A percentile compares a stretch with the other conserved stretches of the same genome.
These are phyloP conservation scores for Brachypalpus laphriformis DNA, from an alignment of 2,888 invertebrate species.

Conservation along the genomic window DNA sequence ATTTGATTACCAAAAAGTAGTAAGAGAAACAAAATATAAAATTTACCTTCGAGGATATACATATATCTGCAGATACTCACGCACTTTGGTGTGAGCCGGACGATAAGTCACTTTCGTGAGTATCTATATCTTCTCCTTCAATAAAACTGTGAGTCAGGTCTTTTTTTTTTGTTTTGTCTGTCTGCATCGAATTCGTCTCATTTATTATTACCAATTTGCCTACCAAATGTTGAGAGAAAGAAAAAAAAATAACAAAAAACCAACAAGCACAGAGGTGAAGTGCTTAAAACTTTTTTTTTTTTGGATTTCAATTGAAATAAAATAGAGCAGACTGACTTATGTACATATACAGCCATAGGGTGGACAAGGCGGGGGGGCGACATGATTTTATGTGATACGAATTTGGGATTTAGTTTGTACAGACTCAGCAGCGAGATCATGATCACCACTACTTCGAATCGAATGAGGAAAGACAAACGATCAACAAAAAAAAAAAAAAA, in stretches of 20 bases:
- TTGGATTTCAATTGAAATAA: conserved; percentile 45
- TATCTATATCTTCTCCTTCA: conserved; percentile 6
- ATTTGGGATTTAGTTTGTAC: conserved; percentile 14
- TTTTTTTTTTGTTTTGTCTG: not conserved
- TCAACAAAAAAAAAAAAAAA: no score
- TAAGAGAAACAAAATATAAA: not conserved
- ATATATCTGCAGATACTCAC: conserved; percentile 15
- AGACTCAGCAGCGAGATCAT: not conserved
- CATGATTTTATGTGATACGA: conserved; percentile 40
- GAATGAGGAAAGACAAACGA: not conserved
- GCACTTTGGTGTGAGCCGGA: conserved; percentile 1
- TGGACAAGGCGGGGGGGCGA: not conserved
- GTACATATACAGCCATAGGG: not conserved
- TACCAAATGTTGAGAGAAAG: conserved; percentile 7
- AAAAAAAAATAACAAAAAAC: conserved; percentile 3
- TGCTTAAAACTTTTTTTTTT: conserved; percentile 17
- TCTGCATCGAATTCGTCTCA: not conserved
- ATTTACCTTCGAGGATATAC: not conserved
- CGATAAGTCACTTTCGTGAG: conserved; percentile 14
- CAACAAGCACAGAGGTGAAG: conserved; percentile 30
- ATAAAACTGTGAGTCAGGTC: conserved; percentile 5
- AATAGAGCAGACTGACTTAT: conserved; percentile 32
- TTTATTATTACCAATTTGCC: conserved; percentile 31
- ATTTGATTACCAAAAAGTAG: conserved; percentile 54
- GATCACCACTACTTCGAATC: not conserved